Evolutionary conservation across 2,888 invertebrate species (phyloP).

Genomic region (Tridacna gigas): DNA sequence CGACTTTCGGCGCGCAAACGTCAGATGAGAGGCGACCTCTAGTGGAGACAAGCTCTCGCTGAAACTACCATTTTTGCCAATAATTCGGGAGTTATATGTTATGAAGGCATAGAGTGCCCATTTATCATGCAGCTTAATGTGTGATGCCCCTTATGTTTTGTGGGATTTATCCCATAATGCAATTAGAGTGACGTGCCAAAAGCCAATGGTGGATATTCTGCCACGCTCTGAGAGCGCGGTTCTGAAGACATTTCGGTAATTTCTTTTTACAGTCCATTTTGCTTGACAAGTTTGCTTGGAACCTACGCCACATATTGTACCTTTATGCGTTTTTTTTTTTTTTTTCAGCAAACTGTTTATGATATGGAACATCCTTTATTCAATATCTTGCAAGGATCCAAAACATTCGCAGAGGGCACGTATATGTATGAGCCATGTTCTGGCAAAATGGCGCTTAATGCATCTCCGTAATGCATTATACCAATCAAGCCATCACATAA

Average conservation of each 20-base stretch:
- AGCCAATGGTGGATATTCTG: slow-evolving; percentile 56
- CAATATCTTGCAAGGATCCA: too few species aligned
- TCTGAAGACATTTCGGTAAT: not conserved
- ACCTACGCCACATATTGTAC: not conserved
- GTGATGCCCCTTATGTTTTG: slow-evolving; percentile 60
- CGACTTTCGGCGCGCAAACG: slow-evolving; percentile 52
- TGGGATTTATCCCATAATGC: slow-evolving; percentile 40
- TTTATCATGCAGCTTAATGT: slow-evolving; percentile 54
- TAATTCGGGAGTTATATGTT: slow-evolving; percentile 33
- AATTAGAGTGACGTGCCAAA: slow-evolving; percentile 58
- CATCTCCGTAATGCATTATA: too few species aligned
- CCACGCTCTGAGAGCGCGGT: slow-evolving; percentile 32
- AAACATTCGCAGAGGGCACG: too few species aligned
- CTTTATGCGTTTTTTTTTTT: too few species aligned
- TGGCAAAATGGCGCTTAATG: too few species aligned
- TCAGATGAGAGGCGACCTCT: slow-evolving; percentile 49
- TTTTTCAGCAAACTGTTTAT: too few species aligned
- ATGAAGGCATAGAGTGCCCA: slow-evolving; percentile 41
- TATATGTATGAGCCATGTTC: too few species aligned
- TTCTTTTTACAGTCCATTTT: not conserved
- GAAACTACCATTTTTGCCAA: slow-evolving; percentile 41
- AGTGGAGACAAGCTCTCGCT: slow-evolving; percentile 39
- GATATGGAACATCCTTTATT: too few species aligned
- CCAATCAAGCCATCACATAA: too few species aligned
- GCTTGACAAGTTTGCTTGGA: not conserved